Conservation (phyloP, 2,888 invertebrate genomes). For the Drosophila nr. perissopoda region DNA sequence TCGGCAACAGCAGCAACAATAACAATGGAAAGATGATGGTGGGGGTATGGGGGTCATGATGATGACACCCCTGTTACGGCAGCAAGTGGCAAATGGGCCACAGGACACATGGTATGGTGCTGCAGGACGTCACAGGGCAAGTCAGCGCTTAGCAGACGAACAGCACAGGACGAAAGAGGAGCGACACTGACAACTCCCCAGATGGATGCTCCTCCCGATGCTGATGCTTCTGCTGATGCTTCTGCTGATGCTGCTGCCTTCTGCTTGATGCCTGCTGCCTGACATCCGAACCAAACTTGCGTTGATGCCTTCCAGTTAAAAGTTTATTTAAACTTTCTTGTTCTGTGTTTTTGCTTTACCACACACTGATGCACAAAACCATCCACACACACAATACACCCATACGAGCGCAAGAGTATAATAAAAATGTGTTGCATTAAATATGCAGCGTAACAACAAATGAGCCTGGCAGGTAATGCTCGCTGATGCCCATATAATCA, state of each 20-base stretch:
- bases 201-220: conserved; percentile 54
- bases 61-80: conserved; percentile 75
- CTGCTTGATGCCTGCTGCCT: conserved; percentile 57
- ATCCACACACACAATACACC: not conserved
- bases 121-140: conserved; percentile 30
- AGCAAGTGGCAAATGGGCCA: conserved; percentile 75
- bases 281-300: conserved; percentile 71
- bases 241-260: conserved; percentile 16
- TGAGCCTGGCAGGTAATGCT: conserved; percentile 54
- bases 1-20: conserved; percentile 44
- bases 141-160: conserved; percentile 30
- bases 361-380: conserved; percentile 13
- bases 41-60: conserved; percentile 35
- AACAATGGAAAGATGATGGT: conserved; percentile 45
- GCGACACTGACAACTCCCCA: conserved; percentile 74
- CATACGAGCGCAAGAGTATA: conserved; percentile 45
- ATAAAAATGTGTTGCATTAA: conserved; percentile 74
- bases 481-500: conserved; percentile 48
- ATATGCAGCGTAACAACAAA: conserved; percentile 72
- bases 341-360: conserved; percentile 44
- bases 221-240: not conserved
- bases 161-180: conserved; percentile 25
- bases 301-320: conserved; percentile 75
- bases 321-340: conserved; percentile 76
- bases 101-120: conserved; percentile 57